phyloP scores from a whole-genome alignment of 2,797 vertebrate genomes.

The Limnodromus scolopaceus region DNA sequence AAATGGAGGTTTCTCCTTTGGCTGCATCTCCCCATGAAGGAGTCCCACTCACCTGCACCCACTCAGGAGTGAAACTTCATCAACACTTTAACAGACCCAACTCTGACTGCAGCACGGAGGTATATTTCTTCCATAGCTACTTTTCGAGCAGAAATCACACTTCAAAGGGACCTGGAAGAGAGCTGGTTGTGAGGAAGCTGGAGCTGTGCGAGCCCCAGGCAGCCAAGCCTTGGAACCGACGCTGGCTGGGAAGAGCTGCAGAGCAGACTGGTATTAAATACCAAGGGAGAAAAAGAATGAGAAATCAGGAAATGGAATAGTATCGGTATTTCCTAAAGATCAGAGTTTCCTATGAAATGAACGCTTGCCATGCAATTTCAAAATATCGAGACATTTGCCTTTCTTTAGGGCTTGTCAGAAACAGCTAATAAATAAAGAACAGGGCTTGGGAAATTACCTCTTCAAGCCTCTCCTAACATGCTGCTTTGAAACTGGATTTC shows the following conservation, averaged over 20 bases:
- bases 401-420: constrained; percentile 31
- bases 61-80: neutral
- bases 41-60: neutral
- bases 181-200: neutral
- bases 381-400: neutral
- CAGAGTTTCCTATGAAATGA: constrained; percentile 3
- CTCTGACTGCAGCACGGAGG: neutral
- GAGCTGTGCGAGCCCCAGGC: neutral
- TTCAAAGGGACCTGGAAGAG: neutral
- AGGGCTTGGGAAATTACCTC: neutral
- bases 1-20: neutral
- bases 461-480: neutral
- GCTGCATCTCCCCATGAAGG: neutral
- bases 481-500: constrained; percentile 25
- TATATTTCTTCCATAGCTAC: neutral
- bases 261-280: constrained; percentile 16
- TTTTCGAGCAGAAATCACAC: neutral
- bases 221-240: constrained; percentile 7
- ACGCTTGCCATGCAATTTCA: neutral
- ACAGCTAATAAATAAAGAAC: constrained; percentile 40
- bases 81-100: neutral
- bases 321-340: constrained; percentile 36
- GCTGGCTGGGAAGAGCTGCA: neutral
- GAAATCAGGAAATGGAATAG: constrained; percentile 16
- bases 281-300: constrained; percentile 9